These are phyloP conservation scores for Halichoerus grypus DNA, from an alignment of 2,113 vertebrate genomes.

Conservation along the genomic window DNA sequence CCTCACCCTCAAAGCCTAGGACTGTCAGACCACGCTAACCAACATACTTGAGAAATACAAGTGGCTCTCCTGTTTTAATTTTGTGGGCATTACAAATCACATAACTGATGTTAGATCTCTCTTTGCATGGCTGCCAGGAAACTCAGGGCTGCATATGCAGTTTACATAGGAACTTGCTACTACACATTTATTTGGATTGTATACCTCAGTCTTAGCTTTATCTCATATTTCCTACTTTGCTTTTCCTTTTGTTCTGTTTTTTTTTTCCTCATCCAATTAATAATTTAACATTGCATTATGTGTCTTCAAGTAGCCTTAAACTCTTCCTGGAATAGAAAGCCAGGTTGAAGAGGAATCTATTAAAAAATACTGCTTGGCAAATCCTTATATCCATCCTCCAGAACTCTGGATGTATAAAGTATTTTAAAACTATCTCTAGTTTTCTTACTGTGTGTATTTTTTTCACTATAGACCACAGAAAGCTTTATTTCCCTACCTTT, in stretches of 20 bases:
- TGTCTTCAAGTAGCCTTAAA: neutral
- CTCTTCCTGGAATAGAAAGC: slow-evolving; percentile 26
- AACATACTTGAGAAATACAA: neutral
- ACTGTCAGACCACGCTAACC: neutral
- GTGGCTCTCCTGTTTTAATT: neutral
- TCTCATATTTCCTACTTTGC: neutral
- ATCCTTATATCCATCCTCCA: neutral
- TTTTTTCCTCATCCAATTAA: slow-evolving; percentile 59
- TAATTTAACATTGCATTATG: neutral
- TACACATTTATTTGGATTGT: neutral
- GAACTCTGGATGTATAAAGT: neutral
- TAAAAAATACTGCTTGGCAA: neutral
- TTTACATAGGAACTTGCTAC: neutral
- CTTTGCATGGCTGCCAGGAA: neutral
- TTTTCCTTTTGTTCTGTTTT: slow-evolving; percentile 27
- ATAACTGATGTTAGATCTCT: neutral
- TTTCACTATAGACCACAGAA: neutral
- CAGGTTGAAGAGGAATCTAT: neutral
- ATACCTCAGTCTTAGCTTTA: neutral
- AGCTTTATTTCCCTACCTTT: neutral
- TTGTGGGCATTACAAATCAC: neutral
- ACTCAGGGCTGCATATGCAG: neutral
- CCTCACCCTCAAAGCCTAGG: neutral
- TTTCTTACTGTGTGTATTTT: neutral
- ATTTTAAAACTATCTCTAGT: neutral